A percentile compares a stretch with the other conserved stretches of the same genome.
These are phyloP conservation scores for Danio choprae DNA, from an alignment of 2,797 vertebrate genomes.

Conservation along the genomic window DNA sequence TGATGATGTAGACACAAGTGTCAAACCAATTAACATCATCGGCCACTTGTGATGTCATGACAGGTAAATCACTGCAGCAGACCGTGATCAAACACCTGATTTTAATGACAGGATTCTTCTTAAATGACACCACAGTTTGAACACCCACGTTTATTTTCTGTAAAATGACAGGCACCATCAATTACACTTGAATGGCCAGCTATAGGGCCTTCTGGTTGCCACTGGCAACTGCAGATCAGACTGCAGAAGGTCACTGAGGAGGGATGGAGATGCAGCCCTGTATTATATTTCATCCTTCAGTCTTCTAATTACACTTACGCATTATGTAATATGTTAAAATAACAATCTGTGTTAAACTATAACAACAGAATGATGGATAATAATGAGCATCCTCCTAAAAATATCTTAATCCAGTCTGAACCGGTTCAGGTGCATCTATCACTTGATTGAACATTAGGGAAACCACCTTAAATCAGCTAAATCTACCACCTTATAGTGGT, in stretches of 20 bases:
- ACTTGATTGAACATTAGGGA: neutral
- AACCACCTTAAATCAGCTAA: neutral
- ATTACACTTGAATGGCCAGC: neutral
- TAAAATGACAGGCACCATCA: neutral
- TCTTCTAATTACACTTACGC: neutral
- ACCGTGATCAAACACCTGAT: neutral
- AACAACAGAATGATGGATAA: neutral
- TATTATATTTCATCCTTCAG: slow-evolving; percentile 37
- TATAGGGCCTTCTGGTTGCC: slow-evolving; percentile 13
- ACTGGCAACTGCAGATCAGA: slow-evolving; percentile 35
- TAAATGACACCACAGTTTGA: neutral
- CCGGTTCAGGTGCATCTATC: neutral
- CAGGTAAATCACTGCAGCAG: neutral
- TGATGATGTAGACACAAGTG: slow-evolving; percentile 7
- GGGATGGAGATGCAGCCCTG: slow-evolving; percentile 2
- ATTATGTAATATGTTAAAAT: neutral
- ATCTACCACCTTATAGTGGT: neutral
- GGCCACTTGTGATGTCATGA: neutral
- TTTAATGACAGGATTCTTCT: neutral
- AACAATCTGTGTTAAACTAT: neutral
- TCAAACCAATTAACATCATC: neutral
- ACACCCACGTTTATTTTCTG: neutral
- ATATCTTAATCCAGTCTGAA: neutral
- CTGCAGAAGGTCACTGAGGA: slow-evolving; percentile 34
- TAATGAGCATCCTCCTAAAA: neutral